Conservation (phyloP, 2,113 vertebrate species). For the Leptodactylus fuscus region DNA sequence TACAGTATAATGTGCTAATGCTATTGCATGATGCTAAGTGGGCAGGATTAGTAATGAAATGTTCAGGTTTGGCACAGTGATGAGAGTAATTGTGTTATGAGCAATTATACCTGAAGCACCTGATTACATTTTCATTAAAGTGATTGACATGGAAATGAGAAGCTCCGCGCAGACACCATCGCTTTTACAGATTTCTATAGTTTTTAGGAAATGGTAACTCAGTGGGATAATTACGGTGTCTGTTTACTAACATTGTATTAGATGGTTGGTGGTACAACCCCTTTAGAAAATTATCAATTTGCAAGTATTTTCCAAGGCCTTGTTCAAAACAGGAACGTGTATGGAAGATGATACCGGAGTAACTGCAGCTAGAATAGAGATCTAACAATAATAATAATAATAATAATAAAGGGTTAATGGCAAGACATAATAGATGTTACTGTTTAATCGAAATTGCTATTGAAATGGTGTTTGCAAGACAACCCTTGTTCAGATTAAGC, state of each 20-base stretch:
- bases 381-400: too few relatives aligned
- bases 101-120: constrained; percentile 31
- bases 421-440: neutral
- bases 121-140: constrained; percentile 48
- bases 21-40: constrained; percentile 27
- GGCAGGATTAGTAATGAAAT: constrained; percentile 29
- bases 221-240: constrained; percentile 3
- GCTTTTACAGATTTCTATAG: neutral
- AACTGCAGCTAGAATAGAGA: neutral
- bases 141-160: constrained; percentile 48
- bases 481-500: neutral
- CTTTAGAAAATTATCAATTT: neutral
- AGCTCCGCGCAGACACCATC: neutral
- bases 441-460: neutral
- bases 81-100: constrained; percentile 46
- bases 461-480: neutral
- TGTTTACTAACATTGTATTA: constrained; percentile 39
- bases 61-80: constrained; percentile 23
- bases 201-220: neutral
- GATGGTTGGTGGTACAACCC: too few relatives aligned
- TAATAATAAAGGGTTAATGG: neutral
- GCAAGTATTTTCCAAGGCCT: neutral
- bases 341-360: too few relatives aligned
- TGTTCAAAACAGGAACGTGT: neutral
- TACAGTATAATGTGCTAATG: neutral